Evolutionary conservation across 2,888 invertebrate species (phyloP), one percentile per base, ranked within the genome.

Genomic region (Epirrita christyi): DNA sequence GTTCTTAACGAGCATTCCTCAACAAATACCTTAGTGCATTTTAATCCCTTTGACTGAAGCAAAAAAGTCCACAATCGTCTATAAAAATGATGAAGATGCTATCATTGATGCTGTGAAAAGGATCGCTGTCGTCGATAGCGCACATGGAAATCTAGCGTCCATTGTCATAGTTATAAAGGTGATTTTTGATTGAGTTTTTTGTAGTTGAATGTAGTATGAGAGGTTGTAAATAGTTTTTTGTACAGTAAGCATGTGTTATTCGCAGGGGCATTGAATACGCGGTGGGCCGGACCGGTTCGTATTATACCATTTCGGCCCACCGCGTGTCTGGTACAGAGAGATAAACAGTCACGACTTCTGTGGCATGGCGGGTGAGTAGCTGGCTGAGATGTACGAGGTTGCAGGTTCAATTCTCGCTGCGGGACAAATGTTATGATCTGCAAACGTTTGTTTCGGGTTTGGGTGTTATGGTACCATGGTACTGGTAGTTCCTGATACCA

Each of bases 191-290:
- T 52, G 55, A 15, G 34, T 7, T 43, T 55, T 51, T 4, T 10
- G 3, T 14, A 6, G 6, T 21, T 43, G 51, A 15, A 27, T 57
- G 55, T 34, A 15, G 40, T 14, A 60, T 61, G 59, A 46, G 38
- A 52, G 62, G 66, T 63, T 74, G 72, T 79, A 75, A 70, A 67
- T 70, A 72, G 58, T 61, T 70, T 67, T 66, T 67, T 65, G 56
- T 57, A 29, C 56, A 54, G 64, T 59, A 55, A 84, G 85, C 88
- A 85, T 86, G 76, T 88, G 86, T 86, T 85, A 78, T 78, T 64
- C 41, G 61, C 57, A 58, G 53, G 40, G 48, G 64, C 61, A 81
- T 79, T 80, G 79, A 81, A 79, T 80, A 80, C 80, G 79, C 87
- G 81, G 87, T 86, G 88, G 87, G 80, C 79, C 14, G 54, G 43